Percentiles rank a stretch among this genome's conserved stretches.
Conservation (phyloP, 2,113 vertebrate species). For the Pseudorasbora parva region DNA sequence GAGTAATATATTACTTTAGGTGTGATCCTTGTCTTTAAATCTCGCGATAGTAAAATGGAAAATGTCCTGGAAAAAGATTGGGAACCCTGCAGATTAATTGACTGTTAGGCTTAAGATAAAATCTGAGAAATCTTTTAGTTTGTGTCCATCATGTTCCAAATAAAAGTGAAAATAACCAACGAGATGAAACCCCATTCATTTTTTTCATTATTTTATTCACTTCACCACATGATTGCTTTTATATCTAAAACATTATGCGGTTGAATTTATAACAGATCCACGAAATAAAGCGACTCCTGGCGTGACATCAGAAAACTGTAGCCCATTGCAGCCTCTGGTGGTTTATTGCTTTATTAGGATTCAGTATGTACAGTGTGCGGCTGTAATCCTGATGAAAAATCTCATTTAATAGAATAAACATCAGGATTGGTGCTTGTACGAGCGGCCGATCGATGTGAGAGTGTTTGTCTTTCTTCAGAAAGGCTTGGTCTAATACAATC, state of each 20-base stretch:
- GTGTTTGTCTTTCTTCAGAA: conserved; percentile 4
- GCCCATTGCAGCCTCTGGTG: background rate
- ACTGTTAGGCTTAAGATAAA: background rate
- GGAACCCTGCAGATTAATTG: no score
- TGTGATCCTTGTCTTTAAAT: no score
- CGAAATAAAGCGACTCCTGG: background rate
- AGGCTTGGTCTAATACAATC: background rate
- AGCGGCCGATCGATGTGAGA: background rate
- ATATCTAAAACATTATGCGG: background rate
- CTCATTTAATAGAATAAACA: conserved; percentile 31
- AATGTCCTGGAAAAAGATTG: no score
- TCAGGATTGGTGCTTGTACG: background rate
- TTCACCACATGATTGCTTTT: background rate
- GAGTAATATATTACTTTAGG: no score
- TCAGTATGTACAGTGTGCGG: conserved; percentile 5
- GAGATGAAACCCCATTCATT: background rate
- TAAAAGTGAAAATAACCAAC: background rate
- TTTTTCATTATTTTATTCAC: background rate
- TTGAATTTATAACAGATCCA: background rate
- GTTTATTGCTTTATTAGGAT: conserved; percentile 7
- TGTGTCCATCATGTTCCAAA: background rate
- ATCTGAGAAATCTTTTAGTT: background rate
- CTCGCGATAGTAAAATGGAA: no score
- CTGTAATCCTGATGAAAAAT: conserved; percentile 32
- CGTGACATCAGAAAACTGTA: background rate